phyloP scores from a whole-genome alignment of 2,113 vertebrate species.

The Lepus timidus region DNA sequence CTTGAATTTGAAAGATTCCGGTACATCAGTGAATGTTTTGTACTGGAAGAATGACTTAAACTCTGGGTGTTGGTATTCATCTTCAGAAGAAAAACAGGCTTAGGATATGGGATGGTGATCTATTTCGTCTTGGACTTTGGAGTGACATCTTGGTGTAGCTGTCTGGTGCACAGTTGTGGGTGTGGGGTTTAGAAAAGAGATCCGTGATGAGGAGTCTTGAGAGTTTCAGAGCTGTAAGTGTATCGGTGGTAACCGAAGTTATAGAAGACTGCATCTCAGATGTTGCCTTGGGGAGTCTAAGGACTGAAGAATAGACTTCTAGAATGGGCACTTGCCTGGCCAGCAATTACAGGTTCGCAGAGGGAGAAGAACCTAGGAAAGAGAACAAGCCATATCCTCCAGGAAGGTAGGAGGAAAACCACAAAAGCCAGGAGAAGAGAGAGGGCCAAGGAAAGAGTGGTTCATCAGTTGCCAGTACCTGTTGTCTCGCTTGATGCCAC shows the following conservation, averaged over 20 bases:
- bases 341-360: not conserved
- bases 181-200: not conserved
- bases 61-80: not conserved
- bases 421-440: not conserved
- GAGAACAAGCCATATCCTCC: not conserved
- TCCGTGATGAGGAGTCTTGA: not conserved
- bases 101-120: not conserved
- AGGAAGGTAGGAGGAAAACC: not conserved
- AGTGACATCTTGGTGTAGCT: not conserved
- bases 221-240: not conserved
- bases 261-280: not conserved
- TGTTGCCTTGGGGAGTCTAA: not conserved
- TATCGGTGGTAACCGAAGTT: not conserved
- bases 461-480: not conserved
- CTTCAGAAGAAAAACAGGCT: not conserved
- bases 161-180: not conserved
- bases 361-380: not conserved
- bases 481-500: accelerated
- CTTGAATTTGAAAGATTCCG: not conserved
- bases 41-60: not conserved
- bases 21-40: not conserved
- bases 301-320: not conserved
- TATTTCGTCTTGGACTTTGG: not conserved
- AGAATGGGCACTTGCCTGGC: not conserved
- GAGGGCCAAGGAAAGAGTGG: not conserved